Base-by-base conservation (phyloP, 2,797 vertebrate species). In the Manis pentadactyla region DNA sequence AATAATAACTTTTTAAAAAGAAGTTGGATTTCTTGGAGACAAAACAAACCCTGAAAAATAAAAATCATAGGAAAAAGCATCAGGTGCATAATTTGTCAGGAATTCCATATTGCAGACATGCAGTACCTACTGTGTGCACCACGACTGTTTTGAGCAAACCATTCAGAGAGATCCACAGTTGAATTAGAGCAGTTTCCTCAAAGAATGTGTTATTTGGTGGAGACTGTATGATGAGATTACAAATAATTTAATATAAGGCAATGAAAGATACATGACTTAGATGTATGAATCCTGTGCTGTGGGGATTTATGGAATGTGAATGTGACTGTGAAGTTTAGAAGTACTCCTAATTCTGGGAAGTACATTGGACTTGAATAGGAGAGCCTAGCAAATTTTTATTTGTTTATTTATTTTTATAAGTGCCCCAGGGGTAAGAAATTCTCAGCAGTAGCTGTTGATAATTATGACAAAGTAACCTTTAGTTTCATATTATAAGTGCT, bases 201-300 rank as follows among this genome's bases (percentile, higher is more conserved):
- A 95, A 82, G 84, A 88, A 93, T 87, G 79, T 85, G 69, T 87
- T 89, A 87, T 87, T 93, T 86, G 61, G 53, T 15, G n/a, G 86
- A 66, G n/a, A 93, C 49, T 63, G 78, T 69, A 23, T 61, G 88
- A 92, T 77, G 92, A 73, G 78, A 19, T 95, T 95, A 79, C 91
- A 79, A 94, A 96, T 87, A 95, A 96, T 94, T 96, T 69, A 39
- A 55, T 66, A 73, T 9, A 93, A 96, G 51, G 39, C 93, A 71
- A 68, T 78, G 77, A 82, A 94, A 93, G 71, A 94, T 53, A 21
- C 25, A 55, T 87, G 94, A 88, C 68, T 90, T 66, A 29, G 68
- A 21, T 29, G 37, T 77, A 84, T 49, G 61, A 87, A 64, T 57
- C 37, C 29, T 34, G 82, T 39, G 75, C 82, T 57, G 25, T 29